Base-by-base conservation (phyloP, 2,113 vertebrate genomes). In the Spea multiplicata region DNA sequence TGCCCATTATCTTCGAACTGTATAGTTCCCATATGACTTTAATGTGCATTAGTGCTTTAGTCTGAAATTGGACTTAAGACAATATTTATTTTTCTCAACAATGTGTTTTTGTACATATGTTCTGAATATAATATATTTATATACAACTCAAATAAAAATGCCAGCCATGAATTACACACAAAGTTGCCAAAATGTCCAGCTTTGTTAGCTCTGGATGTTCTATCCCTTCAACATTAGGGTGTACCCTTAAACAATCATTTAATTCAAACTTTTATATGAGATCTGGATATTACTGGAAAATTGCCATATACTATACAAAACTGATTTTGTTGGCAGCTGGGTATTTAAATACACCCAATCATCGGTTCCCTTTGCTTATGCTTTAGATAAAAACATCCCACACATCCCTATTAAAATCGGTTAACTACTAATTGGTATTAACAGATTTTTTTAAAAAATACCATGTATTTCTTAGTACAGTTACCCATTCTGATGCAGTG, bases 201-300 rank as follows among this genome's bases (percentile, higher is more conserved):
- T 86, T 90, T 91, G 88, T 91, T 91, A 90, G 87, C 91, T 85
- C 90, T 93, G 90, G 86, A 89, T 85, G 91, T 91, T 90, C 90
- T 91, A 88, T 88, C 86, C 82, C 85, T 81, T 84, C 75, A 82
- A 88, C 85, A 84, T 87, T 89, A 80, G 90, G 89, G 90, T 81
- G 86, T 91, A 85, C 71, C 74, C 87, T 88, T 88, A 84, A 91
- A 88, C 86, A 90, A 90, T 88, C 88, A 91, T 84, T 89, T 86
- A 89, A 86, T 91, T 88, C 81, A 89, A 88, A 87, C 83, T 75
- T 88, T 87, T 83, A 88, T 89, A 91, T 87, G 90, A 73, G 83
- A 78, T 81, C 74, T 87, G 70, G 84, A 83, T 84, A 79, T 65
- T 83, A 74, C 86, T 91, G 88, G 85, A 86, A 52, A 53, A 46